Base-by-base conservation (phyloP, 2,888 invertebrate species). In the Xestia xanthographa region DNA sequence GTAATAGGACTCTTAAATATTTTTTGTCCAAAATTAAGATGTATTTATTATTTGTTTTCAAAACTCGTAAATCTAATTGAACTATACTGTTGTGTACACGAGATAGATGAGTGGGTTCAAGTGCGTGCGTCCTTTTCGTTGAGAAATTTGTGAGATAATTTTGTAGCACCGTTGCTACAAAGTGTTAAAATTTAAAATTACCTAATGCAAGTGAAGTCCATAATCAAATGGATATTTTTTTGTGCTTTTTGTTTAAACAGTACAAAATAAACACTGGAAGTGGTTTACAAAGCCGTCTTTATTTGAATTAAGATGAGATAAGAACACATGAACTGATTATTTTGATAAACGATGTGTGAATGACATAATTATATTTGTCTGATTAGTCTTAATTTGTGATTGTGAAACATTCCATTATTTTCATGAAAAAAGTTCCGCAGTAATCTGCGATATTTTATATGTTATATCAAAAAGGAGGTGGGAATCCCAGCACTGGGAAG, bases 61-160 rank as follows among this genome's bases (percentile, higher is more conserved):
- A 29, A 66, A n/a, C 11, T 29, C 20, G 5, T 68, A 69, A 20
- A 72, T 77, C 50, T 26, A 72, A 63, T 71, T 58, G 22, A 56
- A 65, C 58, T 60, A 53, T 75, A 50, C 26, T 41, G 45, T 66
- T 58, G 62, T 63, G 4, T 75, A 5, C 68, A 72, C 63, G 75
- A 75, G 75, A 85, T 78, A 66, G 34, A 75, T 56, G 85, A 77
- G 22, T 81, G 85, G 38, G 0, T 62, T 63, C 71, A 85, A 81
- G 20, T 63, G 66, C n/a, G 58, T 65, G 50, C 72, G 74, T 76
- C 82, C 73, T 5, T 75, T 53, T 69, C 8, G 11, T 41, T 71
- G 68, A 66, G 22, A 34, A 60, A 12, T 66, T 12, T 63, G 20
- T 48, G 85, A 69, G 84, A 84, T 84, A 41, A 78, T 60, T 60